Base-by-base conservation (phyloP, 2,888 invertebrate genomes). In the Orthosia gothica region DNA sequence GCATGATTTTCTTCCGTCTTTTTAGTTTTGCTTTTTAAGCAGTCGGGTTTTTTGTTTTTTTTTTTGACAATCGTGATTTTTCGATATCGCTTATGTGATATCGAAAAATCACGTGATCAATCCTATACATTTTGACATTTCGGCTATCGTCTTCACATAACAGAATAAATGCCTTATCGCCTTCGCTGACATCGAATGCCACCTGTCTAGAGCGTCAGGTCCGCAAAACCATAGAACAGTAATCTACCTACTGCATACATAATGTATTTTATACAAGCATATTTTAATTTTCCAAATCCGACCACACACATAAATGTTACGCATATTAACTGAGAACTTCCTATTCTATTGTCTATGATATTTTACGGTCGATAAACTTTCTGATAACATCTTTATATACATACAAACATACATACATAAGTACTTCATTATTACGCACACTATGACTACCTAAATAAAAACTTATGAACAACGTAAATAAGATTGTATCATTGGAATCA, bases 331-430 rank as follows among this genome's bases (percentile, higher is more conserved):
- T 54, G 26, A 70, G 54, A 49, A 72, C 67, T 68, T 72, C 67
- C 67, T 78, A 26, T 12, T 72, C 47, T 45, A 55, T 68, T 72
- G 72, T 79, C 58, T 79, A 47, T 64, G 50, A 73, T 79, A 73
- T 79, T 79, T 79, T 47, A 79, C 78, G 73, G 64, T 68, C 73
- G 78, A 79, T 79, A 79, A 79, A 79, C 32, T 62, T 23, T 20
- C 26, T 64, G 79, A 78, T 79, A 78, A 32, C 13, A 78, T 78
- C 71, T 66, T 26, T 47, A 52, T 18, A 67, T 18, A 55, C 40
- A 40, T 40, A 15, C 3, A 58, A 18, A 62, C 47, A 47, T 26
- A 32, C 16, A 57, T 20, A 13, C 16, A 26, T 16, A 20, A 5
- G 40, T 59, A 52, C 49, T 64, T 74, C 9, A 40, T 55, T 49